These are phyloP conservation scores for Tauraco erythrolophus DNA, from an alignment of 2,113 vertebrate genomes.

Conservation along the genomic window DNA sequence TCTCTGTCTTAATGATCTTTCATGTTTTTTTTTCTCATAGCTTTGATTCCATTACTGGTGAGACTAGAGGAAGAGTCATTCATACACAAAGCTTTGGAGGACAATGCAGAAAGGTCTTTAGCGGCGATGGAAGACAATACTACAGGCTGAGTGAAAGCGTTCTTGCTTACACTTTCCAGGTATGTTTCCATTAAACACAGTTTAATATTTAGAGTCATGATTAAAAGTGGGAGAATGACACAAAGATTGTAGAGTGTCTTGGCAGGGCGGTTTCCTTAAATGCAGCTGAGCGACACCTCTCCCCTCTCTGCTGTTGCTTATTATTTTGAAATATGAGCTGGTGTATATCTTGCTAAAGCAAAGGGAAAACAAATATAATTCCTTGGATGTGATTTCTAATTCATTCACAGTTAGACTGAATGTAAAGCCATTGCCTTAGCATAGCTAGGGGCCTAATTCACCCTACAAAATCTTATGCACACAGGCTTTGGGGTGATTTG, in stretches of 20 bases:
- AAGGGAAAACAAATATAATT: background rate
- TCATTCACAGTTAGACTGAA: background rate
- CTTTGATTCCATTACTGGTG: slow-evolving; percentile 79
- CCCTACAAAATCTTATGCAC: background rate
- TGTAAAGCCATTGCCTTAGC: background rate
- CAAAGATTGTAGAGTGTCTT: background rate
- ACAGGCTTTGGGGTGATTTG: background rate
- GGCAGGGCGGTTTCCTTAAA: background rate
- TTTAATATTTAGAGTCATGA: background rate
- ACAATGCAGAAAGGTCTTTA: slow-evolving; percentile 90
- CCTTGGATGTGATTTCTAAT: background rate
- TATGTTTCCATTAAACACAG: slow-evolving; percentile 51
- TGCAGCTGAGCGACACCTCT: background rate
- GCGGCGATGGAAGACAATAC: slow-evolving; percentile 75
- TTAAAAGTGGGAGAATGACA: background rate
- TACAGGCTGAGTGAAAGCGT: slow-evolving; percentile 88
- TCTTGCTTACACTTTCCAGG: slow-evolving; percentile 91
- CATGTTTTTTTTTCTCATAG: slow-evolving; percentile 52
- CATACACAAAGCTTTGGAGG: slow-evolving; percentile 90
- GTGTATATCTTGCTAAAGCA: background rate
- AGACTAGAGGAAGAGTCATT: slow-evolving; percentile 83
- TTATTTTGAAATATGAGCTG: background rate
- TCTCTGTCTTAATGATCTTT: background rate
- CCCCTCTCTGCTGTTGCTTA: background rate
- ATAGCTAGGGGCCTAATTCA: background rate